These are phyloP conservation scores for Xestoiulus laeticollis DNA, from an alignment of 2,888 invertebrate genomes.

Conservation along the genomic window DNA sequence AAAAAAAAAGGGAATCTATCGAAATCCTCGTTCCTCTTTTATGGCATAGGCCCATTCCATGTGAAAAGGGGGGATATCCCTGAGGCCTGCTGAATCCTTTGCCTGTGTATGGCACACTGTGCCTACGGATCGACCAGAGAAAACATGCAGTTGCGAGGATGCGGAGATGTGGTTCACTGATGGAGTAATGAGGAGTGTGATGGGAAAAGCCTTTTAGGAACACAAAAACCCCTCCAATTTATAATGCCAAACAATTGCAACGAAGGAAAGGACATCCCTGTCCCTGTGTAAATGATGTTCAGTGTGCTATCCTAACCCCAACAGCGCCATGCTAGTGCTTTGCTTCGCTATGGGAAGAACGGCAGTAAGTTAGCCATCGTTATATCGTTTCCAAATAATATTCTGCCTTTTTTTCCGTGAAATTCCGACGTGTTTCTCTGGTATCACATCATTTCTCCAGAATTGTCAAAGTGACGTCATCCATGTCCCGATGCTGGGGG, in stretches of 20 bases:
- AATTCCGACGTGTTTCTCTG: background rate
- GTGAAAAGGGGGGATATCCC: background rate
- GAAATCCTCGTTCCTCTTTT: background rate
- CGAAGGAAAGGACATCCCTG: background rate
- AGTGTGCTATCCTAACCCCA: background rate
- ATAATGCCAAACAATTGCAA: background rate
- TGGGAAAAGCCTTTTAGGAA: background rate
- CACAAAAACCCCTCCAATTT: background rate
- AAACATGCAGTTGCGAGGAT: constrained; percentile 7
- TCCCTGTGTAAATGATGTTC: background rate
- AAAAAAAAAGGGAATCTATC: background rate
- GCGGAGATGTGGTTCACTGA: background rate
- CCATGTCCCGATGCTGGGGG: background rate
- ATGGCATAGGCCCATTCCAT: background rate
- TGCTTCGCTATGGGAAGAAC: background rate
- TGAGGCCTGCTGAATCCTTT: background rate
- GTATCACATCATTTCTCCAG: background rate
- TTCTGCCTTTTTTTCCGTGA: too few species aligned
- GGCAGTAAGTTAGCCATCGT: background rate
- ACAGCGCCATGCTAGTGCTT: background rate
- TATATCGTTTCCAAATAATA: background rate
- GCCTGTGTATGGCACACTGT: background rate
- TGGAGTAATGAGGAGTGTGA: background rate
- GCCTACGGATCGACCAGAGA: background rate
- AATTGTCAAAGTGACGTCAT: background rate